These are phyloP conservation scores for Ochlodes sylvanus DNA, from an alignment of 2,888 invertebrate genomes.

Conservation along the genomic window DNA sequence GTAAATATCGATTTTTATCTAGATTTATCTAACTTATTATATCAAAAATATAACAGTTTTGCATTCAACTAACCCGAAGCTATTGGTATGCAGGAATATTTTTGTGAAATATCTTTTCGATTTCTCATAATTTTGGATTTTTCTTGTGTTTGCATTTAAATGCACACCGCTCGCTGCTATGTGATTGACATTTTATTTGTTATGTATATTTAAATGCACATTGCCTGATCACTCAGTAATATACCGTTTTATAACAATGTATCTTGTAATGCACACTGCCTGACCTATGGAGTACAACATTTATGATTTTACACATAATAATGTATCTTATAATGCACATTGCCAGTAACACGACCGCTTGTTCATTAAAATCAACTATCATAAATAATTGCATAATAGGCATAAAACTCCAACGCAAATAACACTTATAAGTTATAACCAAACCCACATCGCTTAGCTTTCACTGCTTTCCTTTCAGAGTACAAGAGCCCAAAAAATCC, in stretches of 20 bases:
- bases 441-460: slow-evolving; percentile 4
- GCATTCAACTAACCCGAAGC: slow-evolving; percentile 4
- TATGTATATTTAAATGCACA: slow-evolving; percentile 1
- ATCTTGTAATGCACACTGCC: neutral
- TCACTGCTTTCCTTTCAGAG: neutral
- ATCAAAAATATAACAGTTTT: slow-evolving; percentile 2
- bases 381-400: slow-evolving; percentile 2
- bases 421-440: neutral
- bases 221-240: neutral
- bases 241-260: slow-evolving; percentile 2
- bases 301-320: slow-evolving; percentile 2
- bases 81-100: slow-evolving; percentile 2
- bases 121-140: slow-evolving; percentile 4
- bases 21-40: neutral
- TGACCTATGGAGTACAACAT: slow-evolving; percentile 4
- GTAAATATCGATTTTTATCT: slow-evolving; percentile 4
- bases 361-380: slow-evolving; percentile 2
- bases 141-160: slow-evolving; percentile 1
- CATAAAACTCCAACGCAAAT: slow-evolving; percentile 2
- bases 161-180: slow-evolving; percentile 4
- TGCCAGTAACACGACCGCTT: neutral
- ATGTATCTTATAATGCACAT: slow-evolving; percentile 1
- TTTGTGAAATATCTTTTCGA: slow-evolving; percentile 2
- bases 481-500: neutral
- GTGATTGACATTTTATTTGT: slow-evolving; percentile 2